These are phyloP conservation scores for Gephyroberyx darwinii DNA, from an alignment of 2,797 vertebrate species.

Conservation along the genomic window DNA sequence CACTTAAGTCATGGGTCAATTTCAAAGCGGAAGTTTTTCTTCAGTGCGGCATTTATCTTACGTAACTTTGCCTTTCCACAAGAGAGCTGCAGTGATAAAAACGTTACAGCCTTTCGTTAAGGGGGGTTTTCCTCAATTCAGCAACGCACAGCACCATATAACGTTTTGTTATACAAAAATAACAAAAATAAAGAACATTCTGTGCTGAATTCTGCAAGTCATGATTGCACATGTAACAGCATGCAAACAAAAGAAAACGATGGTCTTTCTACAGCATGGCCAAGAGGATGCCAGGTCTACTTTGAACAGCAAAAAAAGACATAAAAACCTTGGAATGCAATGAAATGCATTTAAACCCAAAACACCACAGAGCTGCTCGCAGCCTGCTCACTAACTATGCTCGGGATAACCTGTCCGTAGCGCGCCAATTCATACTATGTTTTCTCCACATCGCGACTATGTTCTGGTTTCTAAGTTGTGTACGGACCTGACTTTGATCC, in stretches of 20 bases:
- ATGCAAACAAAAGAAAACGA: slow-evolving; percentile 54
- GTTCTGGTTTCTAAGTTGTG: slow-evolving; percentile 56
- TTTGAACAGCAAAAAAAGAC: not conserved
- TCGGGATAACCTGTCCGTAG: slow-evolving; percentile 49
- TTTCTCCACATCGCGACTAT: slow-evolving; percentile 24
- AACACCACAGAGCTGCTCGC: slow-evolving; percentile 10
- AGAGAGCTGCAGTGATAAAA: slow-evolving; percentile 53
- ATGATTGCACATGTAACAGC: slow-evolving; percentile 32
- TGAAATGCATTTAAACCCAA: not conserved
- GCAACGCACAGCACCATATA: not conserved
- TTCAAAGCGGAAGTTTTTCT: slow-evolving; percentile 84
- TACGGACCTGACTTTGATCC: slow-evolving; percentile 85
- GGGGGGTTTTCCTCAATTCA: not conserved
- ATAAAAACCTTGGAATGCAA: not conserved
- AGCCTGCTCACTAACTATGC: slow-evolving; percentile 19
- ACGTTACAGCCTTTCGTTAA: slow-evolving; percentile 15
- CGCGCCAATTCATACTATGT: slow-evolving; percentile 45
- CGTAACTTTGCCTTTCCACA: slow-evolving; percentile 77
- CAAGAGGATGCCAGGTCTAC: not conserved
- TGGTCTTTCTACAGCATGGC: slow-evolving; percentile 27
- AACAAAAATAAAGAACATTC: slow-evolving; percentile 54
- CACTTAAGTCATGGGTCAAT: slow-evolving; percentile 69
- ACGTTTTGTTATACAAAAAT: not conserved
- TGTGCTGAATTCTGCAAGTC: slow-evolving; percentile 55
- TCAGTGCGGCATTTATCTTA: slow-evolving; percentile 79